These are phyloP conservation scores for Drosophila teissieri DNA, from an alignment of 1,140 invertebrate species.

Conservation along the genomic window DNA sequence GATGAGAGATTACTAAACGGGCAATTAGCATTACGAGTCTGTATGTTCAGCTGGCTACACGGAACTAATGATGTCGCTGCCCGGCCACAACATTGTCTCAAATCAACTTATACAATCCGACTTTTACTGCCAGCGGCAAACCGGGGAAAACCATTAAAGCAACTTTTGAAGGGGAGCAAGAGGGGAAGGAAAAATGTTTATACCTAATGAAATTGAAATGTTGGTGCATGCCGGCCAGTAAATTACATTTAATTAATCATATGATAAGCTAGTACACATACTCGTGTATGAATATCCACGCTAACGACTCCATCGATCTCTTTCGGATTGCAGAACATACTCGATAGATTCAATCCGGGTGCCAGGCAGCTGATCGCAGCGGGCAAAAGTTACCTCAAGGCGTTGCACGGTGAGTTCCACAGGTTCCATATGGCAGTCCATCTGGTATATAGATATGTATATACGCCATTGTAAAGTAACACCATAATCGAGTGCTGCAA, in stretches of 20 bases:
- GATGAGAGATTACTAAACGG: conserved; percentile 41
- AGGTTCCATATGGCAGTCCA: neutral
- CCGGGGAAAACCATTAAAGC: conserved; percentile 48
- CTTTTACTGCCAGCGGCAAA: conserved; percentile 66
- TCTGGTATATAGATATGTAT: conserved; percentile 8
- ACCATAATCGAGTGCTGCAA: conserved; percentile 26
- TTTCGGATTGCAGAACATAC: conserved; percentile 91
- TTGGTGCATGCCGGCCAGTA: conserved; percentile 46
- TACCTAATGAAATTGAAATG: conserved; percentile 56
- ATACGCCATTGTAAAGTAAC: conserved; percentile 3
- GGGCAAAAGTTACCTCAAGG: conserved; percentile 96
- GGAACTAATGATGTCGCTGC: conserved; percentile 71
- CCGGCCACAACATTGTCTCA: conserved; percentile 58
- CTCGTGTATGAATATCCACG: conserved; percentile 6
- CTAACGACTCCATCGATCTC: conserved; percentile 23
- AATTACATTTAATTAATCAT: conserved; percentile 62
- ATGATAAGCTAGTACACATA: conserved; percentile 18
- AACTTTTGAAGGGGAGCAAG: neutral
- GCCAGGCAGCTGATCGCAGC: conserved; percentile 96
- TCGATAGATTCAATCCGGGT: conserved; percentile 97
- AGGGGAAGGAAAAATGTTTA: neutral
- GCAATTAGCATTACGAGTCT: conserved; percentile 61
- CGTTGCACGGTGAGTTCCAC: conserved; percentile 92
- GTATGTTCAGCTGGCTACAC: conserved; percentile 46
- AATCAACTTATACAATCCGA: conserved; percentile 60